Evolutionary conservation across 2,888 invertebrate species (phyloP).

Genomic region (Limenitis arthemis): DNA sequence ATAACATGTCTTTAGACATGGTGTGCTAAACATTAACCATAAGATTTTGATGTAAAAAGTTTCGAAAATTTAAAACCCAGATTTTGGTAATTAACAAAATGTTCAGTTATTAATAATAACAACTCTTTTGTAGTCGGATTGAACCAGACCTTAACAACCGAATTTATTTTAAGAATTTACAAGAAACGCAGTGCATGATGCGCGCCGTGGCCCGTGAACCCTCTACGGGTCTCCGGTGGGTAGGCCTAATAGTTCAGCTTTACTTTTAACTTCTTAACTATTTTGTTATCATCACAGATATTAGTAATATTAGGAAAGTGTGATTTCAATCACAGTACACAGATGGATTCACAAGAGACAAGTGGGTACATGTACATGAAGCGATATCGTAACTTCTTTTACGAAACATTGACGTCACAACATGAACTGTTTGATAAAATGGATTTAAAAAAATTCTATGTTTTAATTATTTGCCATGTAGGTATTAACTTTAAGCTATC

Average conservation of each 20-base stretch:
- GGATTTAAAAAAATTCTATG: too few species aligned
- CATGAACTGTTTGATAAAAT: too few species aligned
- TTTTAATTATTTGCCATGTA: too few species aligned
- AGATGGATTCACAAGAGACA: slow-evolving; percentile 30
- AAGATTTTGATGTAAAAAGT: slow-evolving; percentile 11
- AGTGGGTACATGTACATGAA: slow-evolving; percentile 33
- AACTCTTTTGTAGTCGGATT: slow-evolving; percentile 1
- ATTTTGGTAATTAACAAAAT: too few species aligned
- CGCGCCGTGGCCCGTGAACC: slow-evolving; percentile 24
- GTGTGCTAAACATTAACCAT: background rate
- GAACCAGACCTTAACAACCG: background rate
- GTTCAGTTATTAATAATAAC: too few species aligned
- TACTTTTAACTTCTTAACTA: slow-evolving; percentile 46
- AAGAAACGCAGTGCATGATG: slow-evolving; percentile 32
- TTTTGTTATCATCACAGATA: slow-evolving; percentile 62
- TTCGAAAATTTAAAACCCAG: too few species aligned
- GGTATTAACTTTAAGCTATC: too few species aligned
- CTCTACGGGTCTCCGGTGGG: slow-evolving; percentile 44
- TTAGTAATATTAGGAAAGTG: slow-evolving; percentile 57
- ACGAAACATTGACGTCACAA: slow-evolving; percentile 27
- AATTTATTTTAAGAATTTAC: slow-evolving; percentile 2
- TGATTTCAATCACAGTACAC: slow-evolving; percentile 51
- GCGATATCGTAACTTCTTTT: slow-evolving; percentile 25
- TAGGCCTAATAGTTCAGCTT: slow-evolving; percentile 45
- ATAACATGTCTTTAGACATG: background rate